Evolutionary conservation across 2,888 invertebrate species (phyloP), one percentile per base, ranked within the genome.

Genomic region (Dryococelus australis): DNA sequence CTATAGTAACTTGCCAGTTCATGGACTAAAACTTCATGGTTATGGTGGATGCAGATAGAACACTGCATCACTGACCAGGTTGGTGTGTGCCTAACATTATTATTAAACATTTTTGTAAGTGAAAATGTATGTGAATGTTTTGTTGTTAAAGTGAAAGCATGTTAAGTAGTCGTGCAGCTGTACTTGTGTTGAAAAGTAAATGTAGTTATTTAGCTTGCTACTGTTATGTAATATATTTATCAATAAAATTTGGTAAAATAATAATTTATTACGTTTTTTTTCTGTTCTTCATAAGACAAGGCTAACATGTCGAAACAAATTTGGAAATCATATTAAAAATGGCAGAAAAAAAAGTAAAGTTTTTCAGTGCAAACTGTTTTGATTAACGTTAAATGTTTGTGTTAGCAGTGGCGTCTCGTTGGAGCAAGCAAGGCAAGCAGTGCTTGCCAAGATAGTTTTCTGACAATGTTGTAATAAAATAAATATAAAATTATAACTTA

Each of bases 201-300:
- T 65, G n/a, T 65, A 65, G 65, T 20, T 65, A 65, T 8, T 65
- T 65, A 12, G 65, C 65, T 65, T 83, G 43, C 83, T 35, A 83
- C 43, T 83, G 43, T 83, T 28, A 83, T 83, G 83, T 83, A 83
- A 83, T 83, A 83, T 83, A 83, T 83, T 83, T 83, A 83, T 83
- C 83, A 83, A 83, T 83, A 83, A 83, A 83, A 13, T 28, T 83
- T 65, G 65, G 65, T 65, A 65, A 65, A 65, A 65, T 65, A 10
- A 65, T 20, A 1, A 51, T 65, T 24, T 65, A 65, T n/a, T 65
- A 65, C 24, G 6, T 16, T n/a, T 65, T 65, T 65, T 12, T 65
- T 47, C 8, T 47, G 8, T 47, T 47, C 47, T 1, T 5, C 16
- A 16, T 47, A 47, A 47, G 47, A 47, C 2, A 10, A 47, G 16